Evolutionary conservation across 2,797 vertebrate genomes (phyloP).

Genomic region (Ctenopoma kingsleyae): DNA sequence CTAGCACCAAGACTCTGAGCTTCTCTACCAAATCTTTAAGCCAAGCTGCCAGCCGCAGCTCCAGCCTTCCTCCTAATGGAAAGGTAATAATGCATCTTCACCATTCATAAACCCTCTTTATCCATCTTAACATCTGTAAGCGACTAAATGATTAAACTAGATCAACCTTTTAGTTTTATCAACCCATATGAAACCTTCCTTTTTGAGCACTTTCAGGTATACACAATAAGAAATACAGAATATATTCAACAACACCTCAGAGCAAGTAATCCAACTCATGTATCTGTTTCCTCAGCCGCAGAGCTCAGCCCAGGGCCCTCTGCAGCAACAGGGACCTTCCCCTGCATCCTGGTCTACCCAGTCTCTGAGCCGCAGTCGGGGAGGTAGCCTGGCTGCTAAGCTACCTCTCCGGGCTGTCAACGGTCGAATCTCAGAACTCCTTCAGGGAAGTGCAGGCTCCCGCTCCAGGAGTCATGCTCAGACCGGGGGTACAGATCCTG

Average conservation of each 20-base stretch:
- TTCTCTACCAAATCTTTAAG: conserved; percentile 97
- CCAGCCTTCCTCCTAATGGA: conserved; percentile 89
- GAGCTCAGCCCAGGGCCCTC: conserved; percentile 53
- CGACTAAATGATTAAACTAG: background rate
- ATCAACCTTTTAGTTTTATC: background rate
- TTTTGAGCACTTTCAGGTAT: background rate
- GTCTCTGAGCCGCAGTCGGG: conserved; percentile 93
- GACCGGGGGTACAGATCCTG: conserved; percentile 82
- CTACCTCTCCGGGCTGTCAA: conserved; percentile 94
- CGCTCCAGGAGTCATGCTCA: conserved; percentile 80
- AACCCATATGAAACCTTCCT: background rate
- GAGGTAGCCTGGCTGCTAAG: conserved; percentile 90
- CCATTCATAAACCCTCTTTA: background rate
- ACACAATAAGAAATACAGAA: conserved; percentile 2
- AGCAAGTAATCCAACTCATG: background rate
- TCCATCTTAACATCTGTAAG: background rate
- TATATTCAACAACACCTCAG: background rate
- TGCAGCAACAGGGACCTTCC: conserved; percentile 70
- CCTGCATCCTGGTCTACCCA: conserved; percentile 94
- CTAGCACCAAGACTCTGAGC: conserved; percentile 95
- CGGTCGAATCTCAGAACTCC: conserved; percentile 95
- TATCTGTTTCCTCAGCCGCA: conserved; percentile 60
- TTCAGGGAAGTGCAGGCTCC: conserved; percentile 87
- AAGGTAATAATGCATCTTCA: conserved; percentile 73
- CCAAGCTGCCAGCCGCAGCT: conserved; percentile 91